phyloP scores from a whole-genome alignment of 2,888 invertebrate species.

The Tuberolachnus salignus region DNA sequence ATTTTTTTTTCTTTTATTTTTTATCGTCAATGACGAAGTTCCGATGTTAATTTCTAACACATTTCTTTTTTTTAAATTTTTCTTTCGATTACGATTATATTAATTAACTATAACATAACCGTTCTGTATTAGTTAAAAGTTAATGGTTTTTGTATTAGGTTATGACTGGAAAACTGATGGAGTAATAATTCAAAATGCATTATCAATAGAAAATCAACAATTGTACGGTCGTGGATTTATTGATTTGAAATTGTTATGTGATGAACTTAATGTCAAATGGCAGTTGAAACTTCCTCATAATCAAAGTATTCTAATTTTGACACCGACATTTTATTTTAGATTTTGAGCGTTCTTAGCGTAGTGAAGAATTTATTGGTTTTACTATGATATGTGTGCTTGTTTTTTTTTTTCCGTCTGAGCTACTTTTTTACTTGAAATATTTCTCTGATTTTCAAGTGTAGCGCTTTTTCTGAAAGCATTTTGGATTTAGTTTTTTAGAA shows the following conservation, averaged over 20 bases:
- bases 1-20: too few relatives aligned
- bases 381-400: too few relatives aligned
- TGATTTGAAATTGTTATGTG: conserved; percentile 70
- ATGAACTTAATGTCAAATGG: conserved; percentile 65
- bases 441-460: neutral
- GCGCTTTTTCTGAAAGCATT: too few relatives aligned
- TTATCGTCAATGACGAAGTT: too few relatives aligned
- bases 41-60: too few relatives aligned
- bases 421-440: too few relatives aligned
- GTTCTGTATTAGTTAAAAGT: neutral
- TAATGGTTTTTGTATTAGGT: conserved; percentile 60
- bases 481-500: too few relatives aligned
- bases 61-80: too few relatives aligned
- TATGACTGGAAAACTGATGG: conserved; percentile 69
- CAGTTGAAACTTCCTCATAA: conserved; percentile 68
- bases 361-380: too few relatives aligned
- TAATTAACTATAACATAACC: neutral
- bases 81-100: too few relatives aligned
- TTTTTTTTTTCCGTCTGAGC: too few relatives aligned
- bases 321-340: neutral
- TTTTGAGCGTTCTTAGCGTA: too few relatives aligned
- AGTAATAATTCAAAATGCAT: conserved; percentile 68
- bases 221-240: conserved; percentile 66
- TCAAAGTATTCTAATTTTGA: conserved; percentile 62
- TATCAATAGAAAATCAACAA: conserved; percentile 65